phyloP scores from a whole-genome alignment of 1,140 invertebrate genomes.

The Lethocerus indicus region DNA sequence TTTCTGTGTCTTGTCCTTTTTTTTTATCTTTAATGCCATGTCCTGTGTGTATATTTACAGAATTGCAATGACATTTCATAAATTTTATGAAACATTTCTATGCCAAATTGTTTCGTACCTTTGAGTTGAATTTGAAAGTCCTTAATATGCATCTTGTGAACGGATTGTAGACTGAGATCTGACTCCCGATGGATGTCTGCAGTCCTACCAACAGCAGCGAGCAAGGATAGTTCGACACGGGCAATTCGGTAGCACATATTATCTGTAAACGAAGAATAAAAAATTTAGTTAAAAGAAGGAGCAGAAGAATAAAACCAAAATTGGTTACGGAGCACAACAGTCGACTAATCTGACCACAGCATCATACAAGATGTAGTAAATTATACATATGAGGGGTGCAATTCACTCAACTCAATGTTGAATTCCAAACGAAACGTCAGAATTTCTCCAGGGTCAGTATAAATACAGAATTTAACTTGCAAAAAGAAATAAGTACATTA shows the following conservation, averaged over 20 bases:
- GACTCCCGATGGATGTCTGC: not conserved
- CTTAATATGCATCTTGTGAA: not conserved
- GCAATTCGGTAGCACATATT: conserved; percentile 1
- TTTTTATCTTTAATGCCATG: too few relatives aligned
- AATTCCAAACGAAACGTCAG: not conserved
- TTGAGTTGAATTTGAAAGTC: not conserved
- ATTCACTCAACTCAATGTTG: not conserved
- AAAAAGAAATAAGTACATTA: too few relatives aligned
- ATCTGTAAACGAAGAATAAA: not conserved
- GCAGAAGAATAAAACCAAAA: not conserved
- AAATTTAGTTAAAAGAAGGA: not conserved
- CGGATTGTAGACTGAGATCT: conserved; percentile 2
- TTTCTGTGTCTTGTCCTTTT: too few relatives aligned
- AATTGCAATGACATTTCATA: not conserved
- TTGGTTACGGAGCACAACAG: not conserved
- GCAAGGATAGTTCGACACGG: not conserved
- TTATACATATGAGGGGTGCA: too few relatives aligned
- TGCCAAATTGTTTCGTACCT: not conserved
- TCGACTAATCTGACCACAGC: too few relatives aligned
- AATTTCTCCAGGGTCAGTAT: not conserved
- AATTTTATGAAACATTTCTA: not conserved
- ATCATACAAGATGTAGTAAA: too few relatives aligned
- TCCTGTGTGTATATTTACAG: not conserved
- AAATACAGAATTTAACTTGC: not conserved
- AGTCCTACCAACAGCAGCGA: not conserved